phyloP scores from a whole-genome alignment of 2,113 vertebrate species.

The Rallus limicola region DNA sequence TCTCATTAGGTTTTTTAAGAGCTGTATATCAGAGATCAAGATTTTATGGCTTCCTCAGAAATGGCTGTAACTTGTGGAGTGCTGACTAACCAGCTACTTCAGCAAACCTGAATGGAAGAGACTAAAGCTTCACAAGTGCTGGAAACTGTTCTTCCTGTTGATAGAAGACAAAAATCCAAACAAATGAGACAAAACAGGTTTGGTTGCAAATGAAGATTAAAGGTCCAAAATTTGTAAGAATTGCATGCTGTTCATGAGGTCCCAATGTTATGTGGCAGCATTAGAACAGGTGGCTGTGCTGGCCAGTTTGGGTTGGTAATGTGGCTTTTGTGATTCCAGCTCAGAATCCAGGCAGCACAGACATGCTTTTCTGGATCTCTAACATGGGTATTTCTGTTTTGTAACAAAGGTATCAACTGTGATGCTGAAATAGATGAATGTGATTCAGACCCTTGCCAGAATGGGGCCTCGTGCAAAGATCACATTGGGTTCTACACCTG shows the following conservation, averaged over 20 bases:
- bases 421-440: slow-evolving; percentile 92
- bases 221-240: neutral
- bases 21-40: neutral
- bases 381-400: neutral
- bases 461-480: slow-evolving; percentile 86
- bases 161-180: neutral
- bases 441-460: slow-evolving; percentile 84
- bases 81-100: neutral
- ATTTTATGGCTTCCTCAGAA: neutral
- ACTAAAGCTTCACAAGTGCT: neutral
- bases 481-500: slow-evolving; percentile 86
- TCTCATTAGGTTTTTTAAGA: neutral
- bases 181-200: neutral
- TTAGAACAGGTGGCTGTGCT: neutral
- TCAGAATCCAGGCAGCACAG: neutral
- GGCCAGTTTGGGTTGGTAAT: neutral
- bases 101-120: neutral
- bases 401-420: slow-evolving; percentile 86
- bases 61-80: neutral
- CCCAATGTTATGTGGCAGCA: neutral
- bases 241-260: neutral
- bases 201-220: neutral
- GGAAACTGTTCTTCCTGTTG: neutral
- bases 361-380: neutral
- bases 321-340: neutral